Evolutionary conservation across 2,113 vertebrate species (phyloP), one percentile per base, ranked within the genome.

Genomic region (Ceuthmochares aereus): DNA sequence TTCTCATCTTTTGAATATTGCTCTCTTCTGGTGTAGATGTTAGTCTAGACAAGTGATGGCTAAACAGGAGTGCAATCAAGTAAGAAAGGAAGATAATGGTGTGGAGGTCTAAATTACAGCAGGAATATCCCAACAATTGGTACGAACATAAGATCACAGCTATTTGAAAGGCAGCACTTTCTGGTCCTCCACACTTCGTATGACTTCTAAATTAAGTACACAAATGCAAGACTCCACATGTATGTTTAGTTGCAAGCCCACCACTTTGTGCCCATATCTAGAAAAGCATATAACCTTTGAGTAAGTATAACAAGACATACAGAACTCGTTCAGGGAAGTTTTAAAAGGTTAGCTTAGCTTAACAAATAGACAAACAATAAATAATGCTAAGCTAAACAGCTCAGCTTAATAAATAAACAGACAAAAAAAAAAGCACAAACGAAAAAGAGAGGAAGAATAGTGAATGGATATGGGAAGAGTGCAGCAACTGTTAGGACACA

Each of bases 191-290:
- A 55, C 23, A 55, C 36, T 51, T 27, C 12, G 14, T 26, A 22
- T 29, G 14, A 47, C 8, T 76, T 64, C 42, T 80, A 18, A 75
- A 59, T 4, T 17, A 51, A 9, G 19, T 9, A 22, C 34, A 34
- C 2, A 78, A 72, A 59, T 12, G 4, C 8, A 78, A 82, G 52
- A 67, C 37, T 2, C 8, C 18, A 52, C 2, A 10, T 0, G 10
- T 16, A 26, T 0, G 0, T 25, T 16, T 52, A 5, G 8, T 43
- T 34, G 11, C 40, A 77, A 81, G 12, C 6, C 20, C n/a, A 60
- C 6, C 5, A 26, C 8, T 40, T 12, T 17, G 12, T 25, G 22
- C 25, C 52, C 11, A 19, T 17, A 36, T 5, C 7, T 36, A 29
- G 14, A 72, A 34, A 75, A 77, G 20, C 13, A 43, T 3, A 52